phyloP scores from a whole-genome alignment of 2,113 vertebrate species.

The Carassius carassius region DNA sequence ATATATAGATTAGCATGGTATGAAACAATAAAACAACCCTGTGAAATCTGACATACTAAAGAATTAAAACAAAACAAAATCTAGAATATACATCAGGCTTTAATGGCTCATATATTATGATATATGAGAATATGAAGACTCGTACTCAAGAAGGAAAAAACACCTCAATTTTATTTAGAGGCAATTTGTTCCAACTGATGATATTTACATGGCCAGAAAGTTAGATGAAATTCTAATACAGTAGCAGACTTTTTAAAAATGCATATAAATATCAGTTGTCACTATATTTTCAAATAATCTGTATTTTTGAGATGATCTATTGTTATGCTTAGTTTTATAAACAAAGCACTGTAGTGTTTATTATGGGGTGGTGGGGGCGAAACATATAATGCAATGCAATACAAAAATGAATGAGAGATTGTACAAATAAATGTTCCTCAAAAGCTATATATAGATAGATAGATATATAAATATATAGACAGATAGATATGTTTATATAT shows the following conservation, averaged over 20 bases:
- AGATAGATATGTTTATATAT: no score
- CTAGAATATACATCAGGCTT: not conserved
- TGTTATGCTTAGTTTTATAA: not conserved
- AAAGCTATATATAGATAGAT: no score
- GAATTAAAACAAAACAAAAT: no score
- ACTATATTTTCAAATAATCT: not conserved
- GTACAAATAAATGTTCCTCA: not conserved
- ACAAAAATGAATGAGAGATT: not conserved
- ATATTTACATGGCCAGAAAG: not conserved
- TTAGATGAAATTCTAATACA: not conserved
- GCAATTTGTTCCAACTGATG: not conserved
- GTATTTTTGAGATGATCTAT: not conserved
- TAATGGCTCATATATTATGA: not conserved
- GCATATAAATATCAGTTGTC: not conserved
- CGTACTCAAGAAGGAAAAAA: not conserved
- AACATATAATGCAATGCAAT: not conserved
- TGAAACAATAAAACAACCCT: not conserved
- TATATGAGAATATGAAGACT: not conserved
- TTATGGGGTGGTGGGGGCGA: no score
- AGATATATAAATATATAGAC: not conserved
- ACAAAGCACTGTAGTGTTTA: not conserved
- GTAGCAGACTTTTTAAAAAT: not conserved
- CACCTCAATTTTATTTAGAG: not conserved
- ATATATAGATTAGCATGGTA: not conserved
- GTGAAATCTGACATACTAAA: no score